Base-by-base conservation (phyloP, 2,888 invertebrate genomes). In the Hermaeophaga mercurialis region DNA sequence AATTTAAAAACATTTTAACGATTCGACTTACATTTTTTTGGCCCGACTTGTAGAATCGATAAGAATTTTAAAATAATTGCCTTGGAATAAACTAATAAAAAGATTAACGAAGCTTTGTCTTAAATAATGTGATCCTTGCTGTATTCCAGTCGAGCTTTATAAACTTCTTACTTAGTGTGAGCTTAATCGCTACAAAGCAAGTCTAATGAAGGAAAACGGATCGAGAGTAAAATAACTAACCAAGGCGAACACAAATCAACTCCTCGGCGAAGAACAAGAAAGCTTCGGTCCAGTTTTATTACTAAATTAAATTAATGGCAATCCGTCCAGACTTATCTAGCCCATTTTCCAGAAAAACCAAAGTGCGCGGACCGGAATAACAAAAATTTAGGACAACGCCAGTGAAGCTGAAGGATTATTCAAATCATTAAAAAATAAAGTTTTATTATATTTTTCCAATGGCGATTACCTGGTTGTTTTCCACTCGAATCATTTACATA, bases 241-340 rank as follows among this genome's bases (percentile, higher is more conserved):
- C 11, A 31, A n/a, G 12, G 3, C 31, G 31, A 12, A 31, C 31
- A 11, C 3, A 11, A 6, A n/a, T 31, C 31, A 31, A 31, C 12
- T 31, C 3, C 12, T 11, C 1, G 5, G 26, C 38, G 5, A 3
- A 7, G 3, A 18, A 38, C 38, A 12, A 15, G 22, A 39, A 18
- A 39, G 19, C 11, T 39, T 19, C 39, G 9, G 39, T 19, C 39
- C 18, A 12, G 11, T 39, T 39, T 39, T 39, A 31, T 31, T 39
- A 19, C 12, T 11, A 11, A 39, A 39, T 39, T 8, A 39, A 39
- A 19, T 39, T 39, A 39, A 22, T 39, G 39, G 39, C 39, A 39
- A 39, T 39, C 19, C 19, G n/a, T 19, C 22, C n/a, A 19, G 18
- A 39, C 39, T 39, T 39, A 39, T 39, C 39, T 39, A 22, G 19